Conservation (phyloP, 2,888 invertebrate species). For the Stenichneumon culpator region DNA sequence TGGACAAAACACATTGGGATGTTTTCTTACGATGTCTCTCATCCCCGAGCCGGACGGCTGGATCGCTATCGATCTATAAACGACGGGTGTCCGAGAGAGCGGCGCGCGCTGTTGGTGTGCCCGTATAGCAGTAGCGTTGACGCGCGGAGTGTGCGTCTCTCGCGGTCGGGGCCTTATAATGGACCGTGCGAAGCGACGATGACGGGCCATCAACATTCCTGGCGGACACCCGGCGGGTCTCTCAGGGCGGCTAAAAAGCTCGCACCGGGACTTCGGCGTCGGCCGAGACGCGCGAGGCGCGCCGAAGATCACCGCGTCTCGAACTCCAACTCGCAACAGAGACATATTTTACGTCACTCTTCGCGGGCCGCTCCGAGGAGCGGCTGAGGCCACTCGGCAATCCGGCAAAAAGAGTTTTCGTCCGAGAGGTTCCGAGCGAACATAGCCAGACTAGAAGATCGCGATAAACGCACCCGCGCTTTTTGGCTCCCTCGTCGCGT, state of each 20-base stretch:
- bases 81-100: conserved; percentile 62
- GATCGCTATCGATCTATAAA: conserved; percentile 71
- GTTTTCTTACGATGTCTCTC: conserved; percentile 60
- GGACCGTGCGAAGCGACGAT: conserved; percentile 75
- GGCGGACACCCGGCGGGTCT: conserved; percentile 78
- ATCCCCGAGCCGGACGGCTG: conserved; percentile 18
- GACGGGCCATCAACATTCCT: conserved; percentile 83
- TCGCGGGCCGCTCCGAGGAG: conserved; percentile 22
- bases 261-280: conserved; percentile 56
- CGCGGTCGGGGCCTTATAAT: conserved; percentile 67
- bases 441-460: conserved; percentile 56
- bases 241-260: conserved; percentile 79
- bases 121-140: conserved; percentile 45
- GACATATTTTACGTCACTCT: conserved; percentile 82
- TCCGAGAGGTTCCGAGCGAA: conserved; percentile 15
- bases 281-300: conserved; percentile 62
- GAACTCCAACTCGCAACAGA: conserved; percentile 76
- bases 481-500: conserved; percentile 52
- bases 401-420: conserved; percentile 51
- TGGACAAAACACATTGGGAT: conserved; percentile 59
- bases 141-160: conserved; percentile 60
- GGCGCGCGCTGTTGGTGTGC: conserved; percentile 44
- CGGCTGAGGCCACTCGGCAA: neutral
- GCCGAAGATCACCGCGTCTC: conserved; percentile 50
- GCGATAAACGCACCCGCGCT: conserved; percentile 62